phyloP scores from a whole-genome alignment of 2,888 invertebrate species.

The Anthrax anthrax region DNA sequence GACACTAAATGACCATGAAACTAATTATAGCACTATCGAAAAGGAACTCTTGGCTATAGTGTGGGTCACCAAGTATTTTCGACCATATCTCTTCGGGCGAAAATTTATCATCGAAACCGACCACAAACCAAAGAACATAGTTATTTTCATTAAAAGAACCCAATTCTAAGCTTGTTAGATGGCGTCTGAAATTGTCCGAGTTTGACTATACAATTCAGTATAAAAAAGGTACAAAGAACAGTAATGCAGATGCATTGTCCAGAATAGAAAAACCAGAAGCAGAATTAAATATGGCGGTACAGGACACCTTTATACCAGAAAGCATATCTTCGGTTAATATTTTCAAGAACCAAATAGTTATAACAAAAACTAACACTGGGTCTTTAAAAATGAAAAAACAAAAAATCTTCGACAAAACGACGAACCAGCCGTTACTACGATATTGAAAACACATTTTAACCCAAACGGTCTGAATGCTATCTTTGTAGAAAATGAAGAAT shows the following conservation, averaged over 20 bases:
- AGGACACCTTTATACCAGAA: neutral
- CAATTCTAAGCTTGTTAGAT: too few relatives aligned
- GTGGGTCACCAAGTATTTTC: slow-evolving; percentile 21
- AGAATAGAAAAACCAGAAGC: too few relatives aligned
- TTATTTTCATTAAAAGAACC: slow-evolving; percentile 23
- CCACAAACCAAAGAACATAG: slow-evolving; percentile 24
- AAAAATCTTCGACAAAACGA: slow-evolving; percentile 3
- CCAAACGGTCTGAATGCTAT: slow-evolving; percentile 6
- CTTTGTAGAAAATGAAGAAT: slow-evolving; percentile 4
- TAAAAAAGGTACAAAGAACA: neutral
- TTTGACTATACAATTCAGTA: too few relatives aligned
- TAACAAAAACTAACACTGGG: slow-evolving; percentile 3
- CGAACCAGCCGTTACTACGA: neutral
- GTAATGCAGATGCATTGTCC: too few relatives aligned
- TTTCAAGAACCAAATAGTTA: neutral
- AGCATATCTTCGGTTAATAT: neutral
- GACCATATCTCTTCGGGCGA: slow-evolving; percentile 21
- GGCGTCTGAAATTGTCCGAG: too few relatives aligned
- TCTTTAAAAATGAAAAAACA: slow-evolving; percentile 6
- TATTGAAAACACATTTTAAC: slow-evolving; percentile 9
- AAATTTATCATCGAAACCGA: slow-evolving; percentile 27
- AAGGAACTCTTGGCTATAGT: slow-evolving; percentile 22
- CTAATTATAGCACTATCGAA: slow-evolving; percentile 16
- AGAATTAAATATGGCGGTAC: too few relatives aligned
- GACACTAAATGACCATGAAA: slow-evolving; percentile 11